These are phyloP conservation scores for Manacus vitellinus DNA, from an alignment of 2,113 vertebrate genomes.

Conservation along the genomic window DNA sequence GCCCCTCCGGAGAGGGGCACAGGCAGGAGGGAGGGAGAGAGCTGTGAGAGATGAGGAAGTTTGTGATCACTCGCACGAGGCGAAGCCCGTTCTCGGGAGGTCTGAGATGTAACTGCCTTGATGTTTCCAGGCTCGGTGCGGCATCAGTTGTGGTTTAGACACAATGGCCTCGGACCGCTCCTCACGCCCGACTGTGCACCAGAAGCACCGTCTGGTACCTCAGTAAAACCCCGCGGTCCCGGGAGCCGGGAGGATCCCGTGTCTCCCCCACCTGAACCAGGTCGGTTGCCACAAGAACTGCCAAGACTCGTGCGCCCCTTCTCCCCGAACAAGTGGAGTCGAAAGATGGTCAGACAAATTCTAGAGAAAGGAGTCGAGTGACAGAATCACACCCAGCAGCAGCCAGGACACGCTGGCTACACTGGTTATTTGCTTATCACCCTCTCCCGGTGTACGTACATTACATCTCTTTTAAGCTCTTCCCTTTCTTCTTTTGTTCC, in stretches of 20 bases:
- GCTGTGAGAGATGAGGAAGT: background rate
- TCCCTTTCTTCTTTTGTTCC: background rate
- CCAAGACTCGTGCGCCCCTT: rapidly evolving
- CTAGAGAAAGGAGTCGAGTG: background rate
- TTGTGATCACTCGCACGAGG: background rate
- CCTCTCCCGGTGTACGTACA: rapidly evolving
- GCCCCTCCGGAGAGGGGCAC: rapidly evolving
- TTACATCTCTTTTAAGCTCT: background rate
- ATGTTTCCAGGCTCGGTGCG: background rate
- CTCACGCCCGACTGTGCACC: background rate
- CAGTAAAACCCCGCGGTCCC: too few relatives aligned
- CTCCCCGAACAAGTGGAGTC: background rate
- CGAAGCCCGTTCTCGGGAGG: background rate
- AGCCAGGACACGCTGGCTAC: background rate
- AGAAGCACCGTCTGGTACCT: background rate
- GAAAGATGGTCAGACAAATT: too few relatives aligned
- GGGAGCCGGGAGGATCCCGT: too few relatives aligned
- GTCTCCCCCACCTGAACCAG: background rate
- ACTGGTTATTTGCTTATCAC: background rate
- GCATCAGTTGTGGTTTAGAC: rapidly evolving
- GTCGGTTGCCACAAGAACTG: background rate
- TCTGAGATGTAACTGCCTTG: background rate
- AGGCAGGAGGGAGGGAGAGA: rapidly evolving
- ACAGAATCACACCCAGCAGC: background rate
- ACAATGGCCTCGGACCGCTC: background rate